Percentiles rank a stretch among this genome's conserved stretches.
phyloP scores from a whole-genome alignment of 2,113 vertebrate genomes.

The Gambusia holbrooki region DNA sequence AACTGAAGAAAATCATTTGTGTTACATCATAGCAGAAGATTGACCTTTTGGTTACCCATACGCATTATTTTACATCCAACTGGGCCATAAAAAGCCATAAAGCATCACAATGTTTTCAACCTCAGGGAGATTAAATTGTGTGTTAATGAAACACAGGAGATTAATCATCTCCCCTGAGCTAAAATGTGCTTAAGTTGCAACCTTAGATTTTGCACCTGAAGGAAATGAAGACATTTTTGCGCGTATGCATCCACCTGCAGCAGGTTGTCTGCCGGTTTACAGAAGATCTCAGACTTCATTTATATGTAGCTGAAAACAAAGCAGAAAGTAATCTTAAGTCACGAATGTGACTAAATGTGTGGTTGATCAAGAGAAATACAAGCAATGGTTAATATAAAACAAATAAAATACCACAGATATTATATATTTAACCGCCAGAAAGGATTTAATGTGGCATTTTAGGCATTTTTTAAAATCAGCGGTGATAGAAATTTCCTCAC shows the following conservation, averaged over 20 bases:
- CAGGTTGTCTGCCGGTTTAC: neutral
- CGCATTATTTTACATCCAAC: neutral
- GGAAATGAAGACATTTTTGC: conserved; percentile 18
- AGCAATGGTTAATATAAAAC: neutral
- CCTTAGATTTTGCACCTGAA: conserved; percentile 14
- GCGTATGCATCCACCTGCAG: conserved; percentile 5
- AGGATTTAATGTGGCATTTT: neutral
- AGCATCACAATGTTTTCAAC: conserved; percentile 20
- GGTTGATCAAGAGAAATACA: neutral
- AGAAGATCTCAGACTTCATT: neutral
- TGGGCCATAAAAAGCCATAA: conserved; percentile 28
- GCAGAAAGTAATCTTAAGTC: neutral
- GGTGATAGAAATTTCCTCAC: neutral
- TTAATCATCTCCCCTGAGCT: conserved; percentile 65
- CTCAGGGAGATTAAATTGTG: conserved; percentile 24
- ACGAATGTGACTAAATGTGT: neutral
- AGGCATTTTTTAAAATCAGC: neutral
- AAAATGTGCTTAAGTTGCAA: conserved; percentile 58
- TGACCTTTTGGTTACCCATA: neutral
- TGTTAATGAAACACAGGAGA: conserved; percentile 71
- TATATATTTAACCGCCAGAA: no score
- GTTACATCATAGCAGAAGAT: neutral
- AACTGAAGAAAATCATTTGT: neutral
- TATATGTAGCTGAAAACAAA: neutral
- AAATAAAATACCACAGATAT: neutral